A percentile compares a stretch with the other conserved stretches of the same genome.
phyloP scores from a whole-genome alignment of 2,888 invertebrate genomes.

The Emmelina monodactyla region DNA sequence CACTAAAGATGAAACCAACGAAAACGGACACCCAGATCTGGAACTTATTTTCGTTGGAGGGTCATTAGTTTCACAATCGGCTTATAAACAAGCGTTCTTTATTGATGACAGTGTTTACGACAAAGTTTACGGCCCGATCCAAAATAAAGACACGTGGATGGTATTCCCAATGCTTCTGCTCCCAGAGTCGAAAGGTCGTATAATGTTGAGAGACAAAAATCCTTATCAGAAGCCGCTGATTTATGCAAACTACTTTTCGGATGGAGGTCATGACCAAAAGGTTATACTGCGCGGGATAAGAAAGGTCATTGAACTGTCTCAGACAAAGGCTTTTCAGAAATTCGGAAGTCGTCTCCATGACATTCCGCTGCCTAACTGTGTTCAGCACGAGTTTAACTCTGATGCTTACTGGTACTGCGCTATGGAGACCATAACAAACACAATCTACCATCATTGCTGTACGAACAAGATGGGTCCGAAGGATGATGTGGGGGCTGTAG shows the following conservation, averaged over 20 bases:
- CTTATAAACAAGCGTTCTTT: slow-evolving; percentile 33
- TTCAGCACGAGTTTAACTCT: slow-evolving; percentile 52
- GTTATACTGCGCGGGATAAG: slow-evolving; percentile 53
- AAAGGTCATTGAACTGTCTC: slow-evolving; percentile 41
- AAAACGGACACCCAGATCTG: slow-evolving; percentile 65
- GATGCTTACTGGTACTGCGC: slow-evolving; percentile 78
- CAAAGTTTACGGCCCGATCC: slow-evolving; percentile 44
- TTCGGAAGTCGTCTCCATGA: slow-evolving; percentile 61
- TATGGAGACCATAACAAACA: slow-evolving; percentile 52
- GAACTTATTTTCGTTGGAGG: slow-evolving; percentile 64
- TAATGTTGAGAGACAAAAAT: slow-evolving; percentile 68
- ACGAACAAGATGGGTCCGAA: slow-evolving; percentile 62
- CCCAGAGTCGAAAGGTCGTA: slow-evolving; percentile 69
- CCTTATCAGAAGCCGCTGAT: slow-evolving; percentile 73
- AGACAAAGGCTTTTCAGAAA: slow-evolving; percentile 57
- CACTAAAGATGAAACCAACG: slow-evolving; percentile 40
- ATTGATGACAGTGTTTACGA: slow-evolving; percentile 47
- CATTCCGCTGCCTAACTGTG: slow-evolving; percentile 64
- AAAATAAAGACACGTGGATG: slow-evolving; percentile 51
- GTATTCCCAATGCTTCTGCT: slow-evolving; percentile 69
- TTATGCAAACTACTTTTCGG: slow-evolving; percentile 70
- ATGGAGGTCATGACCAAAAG: slow-evolving; percentile 62
- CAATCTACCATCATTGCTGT: slow-evolving; percentile 64
- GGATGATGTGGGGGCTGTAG: slow-evolving; percentile 54
- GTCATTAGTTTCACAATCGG: slow-evolving; percentile 43